Conservation (phyloP, 2,888 invertebrate genomes). For the Apodemia zela region DNA sequence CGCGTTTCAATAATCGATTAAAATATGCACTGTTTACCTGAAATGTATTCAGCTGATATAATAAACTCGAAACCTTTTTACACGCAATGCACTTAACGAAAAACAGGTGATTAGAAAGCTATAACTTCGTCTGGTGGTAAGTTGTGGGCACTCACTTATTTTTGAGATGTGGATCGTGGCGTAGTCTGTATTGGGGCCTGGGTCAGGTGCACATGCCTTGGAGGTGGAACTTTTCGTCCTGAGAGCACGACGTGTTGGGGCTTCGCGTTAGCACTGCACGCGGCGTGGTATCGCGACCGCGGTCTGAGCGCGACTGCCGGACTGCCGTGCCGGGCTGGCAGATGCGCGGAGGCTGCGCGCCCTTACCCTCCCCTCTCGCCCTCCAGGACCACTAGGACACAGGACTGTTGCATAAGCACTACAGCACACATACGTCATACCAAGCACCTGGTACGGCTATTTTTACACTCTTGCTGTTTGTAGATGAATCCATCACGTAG, state of each 20-base stretch:
- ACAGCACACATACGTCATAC: background rate
- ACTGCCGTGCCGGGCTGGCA: constrained; percentile 31
- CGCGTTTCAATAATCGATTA: background rate
- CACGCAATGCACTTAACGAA: constrained; percentile 13
- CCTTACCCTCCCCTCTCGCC: constrained; percentile 35
- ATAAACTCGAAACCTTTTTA: constrained; percentile 1
- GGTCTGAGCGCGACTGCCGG: constrained; percentile 51
- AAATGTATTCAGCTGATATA: background rate
- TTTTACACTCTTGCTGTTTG: background rate
- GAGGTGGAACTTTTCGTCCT: constrained; percentile 34
- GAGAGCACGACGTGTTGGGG: constrained; percentile 38
- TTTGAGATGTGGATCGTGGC: constrained; percentile 36
- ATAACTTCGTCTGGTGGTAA: constrained; percentile 1
- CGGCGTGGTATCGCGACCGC: constrained; percentile 39
- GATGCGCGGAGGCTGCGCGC: constrained; percentile 41
- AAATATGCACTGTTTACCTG: constrained; percentile 13
- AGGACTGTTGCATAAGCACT: constrained; percentile 23
- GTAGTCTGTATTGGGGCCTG: constrained; percentile 39
- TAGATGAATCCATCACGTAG: no score
- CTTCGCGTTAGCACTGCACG: constrained; percentile 29
- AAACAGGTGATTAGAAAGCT: constrained; percentile 15
- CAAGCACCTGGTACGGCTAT: background rate
- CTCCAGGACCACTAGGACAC: constrained; percentile 45
- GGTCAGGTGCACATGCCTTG: constrained; percentile 62
- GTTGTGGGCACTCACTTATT: constrained; percentile 50